phyloP scores from a whole-genome alignment of 2,113 vertebrate species.

The Oxyruncus cristatus region DNA sequence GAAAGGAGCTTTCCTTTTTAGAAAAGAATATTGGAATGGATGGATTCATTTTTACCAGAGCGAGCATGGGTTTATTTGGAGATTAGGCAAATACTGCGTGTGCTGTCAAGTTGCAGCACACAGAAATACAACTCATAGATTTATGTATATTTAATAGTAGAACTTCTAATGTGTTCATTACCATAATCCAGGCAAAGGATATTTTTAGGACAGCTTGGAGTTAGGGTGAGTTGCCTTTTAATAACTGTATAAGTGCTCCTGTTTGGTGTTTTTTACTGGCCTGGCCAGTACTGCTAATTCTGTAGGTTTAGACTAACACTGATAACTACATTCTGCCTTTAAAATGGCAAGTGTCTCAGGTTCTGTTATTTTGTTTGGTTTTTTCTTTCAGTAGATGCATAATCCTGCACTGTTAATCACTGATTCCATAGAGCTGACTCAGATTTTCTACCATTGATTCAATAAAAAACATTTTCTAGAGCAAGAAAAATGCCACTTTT shows the following conservation, averaged over 20 bases:
- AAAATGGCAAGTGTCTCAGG: neutral
- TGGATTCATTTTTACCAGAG: neutral
- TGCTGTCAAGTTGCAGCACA: neutral
- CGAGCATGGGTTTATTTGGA: neutral
- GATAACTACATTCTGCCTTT: neutral
- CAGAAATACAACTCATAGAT: neutral
- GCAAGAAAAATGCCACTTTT: neutral
- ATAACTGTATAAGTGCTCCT: neutral
- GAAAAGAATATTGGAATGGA: neutral
- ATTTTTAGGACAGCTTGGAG: neutral
- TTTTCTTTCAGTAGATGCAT: neutral
- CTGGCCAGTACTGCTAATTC: neutral
- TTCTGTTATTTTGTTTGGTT: neutral
- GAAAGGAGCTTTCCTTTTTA: neutral
- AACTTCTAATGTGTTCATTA: neutral
- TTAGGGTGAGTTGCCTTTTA: neutral
- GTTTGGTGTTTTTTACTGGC: neutral
- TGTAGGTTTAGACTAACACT: neutral
- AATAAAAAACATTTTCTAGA: neutral
- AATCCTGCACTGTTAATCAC: neutral
- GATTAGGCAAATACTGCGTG: neutral
- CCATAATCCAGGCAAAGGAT: neutral
- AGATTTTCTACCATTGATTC: neutral
- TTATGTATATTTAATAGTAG: neutral
- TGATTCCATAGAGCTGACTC: neutral